Evolutionary conservation across 2,113 vertebrate genomes (phyloP).

Genomic region (Sisor rabdophorus): DNA sequence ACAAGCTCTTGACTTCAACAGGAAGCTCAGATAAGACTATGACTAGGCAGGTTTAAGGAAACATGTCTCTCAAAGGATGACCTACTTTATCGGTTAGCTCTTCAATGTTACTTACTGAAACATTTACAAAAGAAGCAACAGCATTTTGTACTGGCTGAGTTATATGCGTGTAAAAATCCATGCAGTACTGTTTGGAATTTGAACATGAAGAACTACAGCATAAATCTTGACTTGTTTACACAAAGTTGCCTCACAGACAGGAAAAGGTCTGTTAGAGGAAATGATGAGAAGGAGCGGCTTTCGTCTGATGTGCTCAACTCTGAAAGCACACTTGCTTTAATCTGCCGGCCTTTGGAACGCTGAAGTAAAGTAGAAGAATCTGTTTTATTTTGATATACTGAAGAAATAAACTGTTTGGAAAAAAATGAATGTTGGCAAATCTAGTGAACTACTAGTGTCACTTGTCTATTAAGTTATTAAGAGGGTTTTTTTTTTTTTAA

Average conservation of each 20-base stretch:
- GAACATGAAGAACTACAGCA: constrained; percentile 1
- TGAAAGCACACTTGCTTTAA: background rate
- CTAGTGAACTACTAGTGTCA: background rate
- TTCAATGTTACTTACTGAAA: background rate
- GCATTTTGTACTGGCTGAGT: background rate
- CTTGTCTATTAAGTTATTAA: background rate
- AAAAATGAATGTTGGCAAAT: too few species aligned
- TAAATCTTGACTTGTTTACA: constrained; percentile 43
- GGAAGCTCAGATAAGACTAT: constrained; percentile 7
- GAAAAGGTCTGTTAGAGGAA: constrained; percentile 51
- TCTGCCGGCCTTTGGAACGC: background rate
- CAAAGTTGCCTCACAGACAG: constrained; percentile 32
- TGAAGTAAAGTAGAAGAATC: background rate
- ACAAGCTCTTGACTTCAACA: background rate
- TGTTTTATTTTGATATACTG: background rate
- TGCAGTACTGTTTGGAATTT: background rate
- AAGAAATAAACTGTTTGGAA: background rate
- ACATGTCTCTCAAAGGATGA: background rate
- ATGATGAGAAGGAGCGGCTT: constrained; percentile 40
- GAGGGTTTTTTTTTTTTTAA: background rate
- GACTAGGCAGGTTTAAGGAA: background rate
- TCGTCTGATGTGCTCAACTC: constrained; percentile 11
- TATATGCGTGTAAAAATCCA: background rate
- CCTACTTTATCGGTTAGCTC: background rate
- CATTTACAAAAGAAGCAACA: background rate